Percentiles rank a stretch among this genome's conserved stretches.
phyloP scores from a whole-genome alignment of 2,797 vertebrate species.

The Phyllotis vaccarum region DNA sequence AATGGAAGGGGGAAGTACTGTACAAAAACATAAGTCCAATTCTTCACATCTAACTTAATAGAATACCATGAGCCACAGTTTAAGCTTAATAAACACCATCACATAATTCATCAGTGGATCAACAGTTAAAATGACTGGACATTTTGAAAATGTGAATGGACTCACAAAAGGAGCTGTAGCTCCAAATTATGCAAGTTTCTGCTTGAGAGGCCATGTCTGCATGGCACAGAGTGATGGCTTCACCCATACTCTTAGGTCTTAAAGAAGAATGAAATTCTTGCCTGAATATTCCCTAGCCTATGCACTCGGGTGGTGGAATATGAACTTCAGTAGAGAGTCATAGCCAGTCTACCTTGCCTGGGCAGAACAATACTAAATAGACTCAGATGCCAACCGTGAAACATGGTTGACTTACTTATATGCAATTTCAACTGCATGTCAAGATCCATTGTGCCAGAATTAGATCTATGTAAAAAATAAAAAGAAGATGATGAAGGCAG shows the following conservation, averaged over 20 bases:
- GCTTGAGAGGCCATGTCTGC: not conserved
- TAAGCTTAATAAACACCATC: not conserved
- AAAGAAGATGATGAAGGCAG: not conserved
- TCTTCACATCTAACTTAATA: not conserved
- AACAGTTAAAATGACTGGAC: conserved; percentile 1
- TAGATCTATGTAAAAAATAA: conserved; percentile 56
- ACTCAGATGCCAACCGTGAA: conserved; percentile 56
- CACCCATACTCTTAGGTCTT: not conserved
- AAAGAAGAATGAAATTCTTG: not conserved
- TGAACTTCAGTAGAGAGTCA: not conserved
- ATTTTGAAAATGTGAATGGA: not conserved
- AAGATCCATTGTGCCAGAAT: conserved; percentile 33
- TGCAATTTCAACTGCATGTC: conserved; percentile 62
- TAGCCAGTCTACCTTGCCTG: conserved; percentile 57
- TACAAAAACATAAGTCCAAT: not conserved
- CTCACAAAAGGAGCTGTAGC: not conserved
- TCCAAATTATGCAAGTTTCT: not conserved
- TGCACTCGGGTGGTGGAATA: not conserved
- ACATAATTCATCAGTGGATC: not conserved
- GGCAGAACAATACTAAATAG: conserved; percentile 63
- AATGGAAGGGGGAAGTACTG: not conserved
- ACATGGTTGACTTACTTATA: conserved; percentile 6
- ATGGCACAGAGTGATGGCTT: not conserved
- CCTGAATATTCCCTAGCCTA: not conserved
- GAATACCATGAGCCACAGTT: not conserved